Evolutionary conservation across 2,888 invertebrate species (phyloP).

Genomic region (Siphlonurus alternatus): DNA sequence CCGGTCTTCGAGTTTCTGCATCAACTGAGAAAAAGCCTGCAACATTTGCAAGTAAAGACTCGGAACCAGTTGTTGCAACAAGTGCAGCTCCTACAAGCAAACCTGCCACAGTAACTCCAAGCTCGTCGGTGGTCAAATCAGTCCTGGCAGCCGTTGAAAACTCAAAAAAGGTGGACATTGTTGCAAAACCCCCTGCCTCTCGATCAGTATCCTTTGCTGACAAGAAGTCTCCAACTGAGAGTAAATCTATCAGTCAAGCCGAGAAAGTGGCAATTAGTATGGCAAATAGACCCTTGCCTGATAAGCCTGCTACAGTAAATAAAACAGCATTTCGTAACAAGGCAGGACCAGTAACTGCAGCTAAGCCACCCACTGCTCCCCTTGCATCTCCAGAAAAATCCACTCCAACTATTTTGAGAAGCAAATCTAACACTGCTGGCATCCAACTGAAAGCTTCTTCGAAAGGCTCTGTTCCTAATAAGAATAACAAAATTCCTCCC

Average conservation of each 20-base stretch:
- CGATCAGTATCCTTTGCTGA: background rate
- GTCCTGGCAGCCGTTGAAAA: background rate
- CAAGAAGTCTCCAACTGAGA: background rate
- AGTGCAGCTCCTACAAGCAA: background rate
- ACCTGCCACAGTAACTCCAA: background rate
- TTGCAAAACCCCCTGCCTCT: background rate
- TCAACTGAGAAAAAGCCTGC: background rate
- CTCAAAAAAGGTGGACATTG: background rate
- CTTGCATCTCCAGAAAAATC: background rate
- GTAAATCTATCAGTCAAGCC: background rate
- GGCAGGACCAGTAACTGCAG: background rate
- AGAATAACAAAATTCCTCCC: slow-evolving; percentile 6
- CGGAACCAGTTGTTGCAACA: background rate
- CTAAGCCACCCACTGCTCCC: background rate
- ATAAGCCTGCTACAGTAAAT: background rate
- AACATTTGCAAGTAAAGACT: background rate
- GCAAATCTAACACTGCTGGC: background rate
- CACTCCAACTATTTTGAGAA: background rate
- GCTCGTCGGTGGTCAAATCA: background rate
- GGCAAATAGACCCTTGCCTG: background rate
- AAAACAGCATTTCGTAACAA: background rate
- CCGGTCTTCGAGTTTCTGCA: background rate
- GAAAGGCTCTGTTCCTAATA: no score
- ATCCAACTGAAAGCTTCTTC: no score
- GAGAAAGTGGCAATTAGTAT: background rate